Base-by-base conservation (phyloP, 2,113 vertebrate genomes). In the Chiloscyllium plagiosum region DNA sequence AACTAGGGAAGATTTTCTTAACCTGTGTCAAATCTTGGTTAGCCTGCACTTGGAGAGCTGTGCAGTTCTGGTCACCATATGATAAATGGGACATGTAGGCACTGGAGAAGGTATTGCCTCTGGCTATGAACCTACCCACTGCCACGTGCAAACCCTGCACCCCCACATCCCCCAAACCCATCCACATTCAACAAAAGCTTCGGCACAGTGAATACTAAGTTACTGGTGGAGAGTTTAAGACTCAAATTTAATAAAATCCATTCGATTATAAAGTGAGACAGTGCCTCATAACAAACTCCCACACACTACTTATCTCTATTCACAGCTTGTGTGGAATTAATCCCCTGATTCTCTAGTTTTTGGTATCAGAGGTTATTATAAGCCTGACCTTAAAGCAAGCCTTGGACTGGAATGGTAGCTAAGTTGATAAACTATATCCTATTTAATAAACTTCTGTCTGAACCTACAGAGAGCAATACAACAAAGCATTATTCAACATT, bases 401-500 rank as follows among this genome's bases (percentile, higher is more conserved):
- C 61, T 93, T 37, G 17, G 89, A 68, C 17, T 93, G 61, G 61
- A 66, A 19, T 93, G 89, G 6, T 0, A 20, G n/a, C 33, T 93
- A 37, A 93, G 37, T 93, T 66, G 65, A 65, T n/a, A 37, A 93
- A 65, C 5, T 3, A 66, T 37, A 33, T 42, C 42, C 17, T 22
- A 6, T 42, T 61, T 61, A 93, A 68, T 93, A 22, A 93, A 66
- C 89, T 37, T 93, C 89, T 93, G 89, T 37, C 6, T 13, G 17
- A 33, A n/a, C 26, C 26, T 65, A 5, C 52, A 65, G 61, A 65
- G 87, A 26, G 26, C 89, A 93, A 68, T 20, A 33, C 20, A 37
- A 66, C 89, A 66, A 93, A 42, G 89, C 89, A 66, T 66, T 93
- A 93, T 68, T 93, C 33, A 66, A 33, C 61, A 68, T 22, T 93